These are phyloP conservation scores for Poeciliopsis paucimaculata DNA, from an alignment of 2,797 vertebrate species.

Conservation along the genomic window DNA sequence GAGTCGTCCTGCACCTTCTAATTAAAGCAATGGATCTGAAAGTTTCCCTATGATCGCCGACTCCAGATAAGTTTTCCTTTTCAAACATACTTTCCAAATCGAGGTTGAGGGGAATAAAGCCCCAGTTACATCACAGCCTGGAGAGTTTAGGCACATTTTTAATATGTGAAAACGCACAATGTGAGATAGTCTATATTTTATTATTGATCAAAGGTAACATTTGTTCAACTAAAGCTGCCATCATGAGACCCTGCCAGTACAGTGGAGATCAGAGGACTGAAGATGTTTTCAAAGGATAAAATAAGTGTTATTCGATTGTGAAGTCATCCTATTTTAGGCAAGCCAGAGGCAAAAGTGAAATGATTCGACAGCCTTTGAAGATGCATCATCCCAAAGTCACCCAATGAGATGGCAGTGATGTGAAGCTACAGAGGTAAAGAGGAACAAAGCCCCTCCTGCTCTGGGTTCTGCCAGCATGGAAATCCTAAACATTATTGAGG, in stretches of 20 bases:
- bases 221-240: conserved; percentile 4
- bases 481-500: neutral
- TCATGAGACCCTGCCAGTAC: neutral
- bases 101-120: neutral
- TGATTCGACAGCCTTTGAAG: neutral
- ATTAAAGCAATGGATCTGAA: neutral
- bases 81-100: neutral
- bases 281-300: conserved; percentile 5
- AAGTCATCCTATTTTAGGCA: neutral
- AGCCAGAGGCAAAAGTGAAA: conserved; percentile 3
- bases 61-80: neutral
- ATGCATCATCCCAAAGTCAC: conserved; percentile 1
- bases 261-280: neutral
- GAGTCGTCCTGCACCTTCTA: neutral
- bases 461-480: neutral
- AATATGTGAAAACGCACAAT: neutral
- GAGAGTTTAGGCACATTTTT: neutral
- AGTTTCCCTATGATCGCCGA: neutral
- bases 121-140: neutral
- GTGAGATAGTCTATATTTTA: neutral
- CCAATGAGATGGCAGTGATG: neutral
- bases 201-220: conserved; percentile 10
- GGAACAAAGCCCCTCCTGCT: neutral
- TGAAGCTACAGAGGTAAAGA: neutral
- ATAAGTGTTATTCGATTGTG: conserved; percentile 3